These are phyloP conservation scores for Plestiodon gilberti DNA, from an alignment of 2,113 vertebrate species.

Conservation along the genomic window DNA sequence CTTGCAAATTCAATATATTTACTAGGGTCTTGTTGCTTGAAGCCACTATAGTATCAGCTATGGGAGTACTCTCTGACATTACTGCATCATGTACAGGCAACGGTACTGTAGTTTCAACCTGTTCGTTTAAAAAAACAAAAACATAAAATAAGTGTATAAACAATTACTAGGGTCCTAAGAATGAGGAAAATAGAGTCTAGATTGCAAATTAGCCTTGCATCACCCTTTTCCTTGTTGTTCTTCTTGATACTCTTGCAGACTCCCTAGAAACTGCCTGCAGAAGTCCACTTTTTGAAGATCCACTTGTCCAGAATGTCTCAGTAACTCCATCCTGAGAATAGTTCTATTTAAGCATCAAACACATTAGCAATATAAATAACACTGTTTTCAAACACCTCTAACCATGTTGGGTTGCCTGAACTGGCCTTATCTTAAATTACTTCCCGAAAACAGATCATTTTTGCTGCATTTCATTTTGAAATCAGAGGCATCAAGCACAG, in stretches of 20 bases:
- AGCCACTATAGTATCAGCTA: slow-evolving; percentile 84
- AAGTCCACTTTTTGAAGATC: slow-evolving; percentile 82
- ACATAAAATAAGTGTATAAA: slow-evolving; percentile 72
- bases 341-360: slow-evolving; percentile 80
- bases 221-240: slow-evolving; percentile 85
- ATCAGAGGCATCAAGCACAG: too few relatives aligned
- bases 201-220: slow-evolving; percentile 76
- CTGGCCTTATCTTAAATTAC: too few relatives aligned
- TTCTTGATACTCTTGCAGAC: slow-evolving; percentile 78
- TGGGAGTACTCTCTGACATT: slow-evolving; percentile 80
- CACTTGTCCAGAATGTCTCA: slow-evolving; percentile 81
- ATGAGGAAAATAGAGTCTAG: slow-evolving; percentile 63
- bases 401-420: neutral
- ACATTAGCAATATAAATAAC: slow-evolving; percentile 73
- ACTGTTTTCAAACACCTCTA: slow-evolving; percentile 63
- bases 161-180: slow-evolving; percentile 61
- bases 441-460: too few relatives aligned
- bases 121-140: slow-evolving; percentile 81
- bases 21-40: slow-evolving; percentile 84
- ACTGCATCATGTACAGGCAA: slow-evolving; percentile 83
- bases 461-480: too few relatives aligned
- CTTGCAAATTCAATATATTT: slow-evolving; percentile 73
- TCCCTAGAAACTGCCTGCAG: slow-evolving; percentile 84
- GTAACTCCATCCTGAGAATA: slow-evolving; percentile 78
- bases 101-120: slow-evolving; percentile 82